A percentile compares a stretch with the other conserved stretches of the same genome.
phyloP scores from a whole-genome alignment of 2,888 invertebrate genomes.

The Ophraella communa region DNA sequence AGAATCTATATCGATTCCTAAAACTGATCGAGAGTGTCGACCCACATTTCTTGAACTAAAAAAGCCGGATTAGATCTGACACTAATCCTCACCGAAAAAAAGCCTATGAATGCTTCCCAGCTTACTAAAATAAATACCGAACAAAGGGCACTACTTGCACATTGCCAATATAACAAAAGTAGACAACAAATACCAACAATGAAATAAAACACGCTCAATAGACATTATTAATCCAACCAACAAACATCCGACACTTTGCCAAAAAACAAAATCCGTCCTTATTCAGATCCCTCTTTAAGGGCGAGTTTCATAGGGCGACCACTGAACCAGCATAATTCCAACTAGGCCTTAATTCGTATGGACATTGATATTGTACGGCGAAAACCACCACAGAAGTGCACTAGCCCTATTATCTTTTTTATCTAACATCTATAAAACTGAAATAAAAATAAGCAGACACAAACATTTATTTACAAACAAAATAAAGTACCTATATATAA shows the following conservation, averaged over 20 bases:
- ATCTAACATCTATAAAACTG: background rate
- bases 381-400: conserved; percentile 35
- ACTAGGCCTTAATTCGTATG: conserved; percentile 58
- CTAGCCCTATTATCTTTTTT: background rate
- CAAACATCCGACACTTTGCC: conserved; percentile 57
- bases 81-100: conserved; percentile 56
- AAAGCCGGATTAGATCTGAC: conserved; percentile 54
- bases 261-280: conserved; percentile 38
- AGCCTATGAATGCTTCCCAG: conserved; percentile 58
- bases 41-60: conserved; percentile 30
- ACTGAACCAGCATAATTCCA: conserved; percentile 56
- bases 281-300: conserved; percentile 24
- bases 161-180: conserved; percentile 59
- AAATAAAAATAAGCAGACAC: background rate
- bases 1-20: conserved; percentile 23
- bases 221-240: conserved; percentile 60
- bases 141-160: conserved; percentile 60
- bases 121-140: conserved; percentile 61
- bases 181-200: conserved; percentile 61
- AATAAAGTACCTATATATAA: too few species aligned
- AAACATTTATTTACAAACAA: too few species aligned
- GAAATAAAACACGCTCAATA: conserved; percentile 62
- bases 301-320: conserved; percentile 36
- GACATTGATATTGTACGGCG: conserved; percentile 56
- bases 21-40: conserved; percentile 25